These are phyloP conservation scores for Aphis gossypii DNA, from an alignment of 1,140 invertebrate genomes.

Conservation along the genomic window DNA sequence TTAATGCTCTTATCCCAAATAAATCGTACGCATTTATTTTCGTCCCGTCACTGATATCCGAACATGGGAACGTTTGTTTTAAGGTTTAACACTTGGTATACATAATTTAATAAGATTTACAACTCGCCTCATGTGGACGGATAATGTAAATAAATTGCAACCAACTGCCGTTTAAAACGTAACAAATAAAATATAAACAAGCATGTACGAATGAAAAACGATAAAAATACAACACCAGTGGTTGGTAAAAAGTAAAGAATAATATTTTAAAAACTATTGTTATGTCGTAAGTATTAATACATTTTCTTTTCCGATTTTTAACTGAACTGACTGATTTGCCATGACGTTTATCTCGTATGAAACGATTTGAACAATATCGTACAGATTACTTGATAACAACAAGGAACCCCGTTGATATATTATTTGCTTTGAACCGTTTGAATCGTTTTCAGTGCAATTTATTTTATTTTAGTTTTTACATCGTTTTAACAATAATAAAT, in stretches of 20 bases:
- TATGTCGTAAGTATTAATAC: neutral
- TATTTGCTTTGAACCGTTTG: neutral
- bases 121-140: neutral
- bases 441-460: neutral
- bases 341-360: neutral
- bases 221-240: neutral
- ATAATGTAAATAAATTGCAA: neutral
- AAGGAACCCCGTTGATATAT: neutral
- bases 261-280: neutral
- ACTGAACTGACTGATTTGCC: neutral
- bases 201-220: neutral
- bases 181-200: neutral
- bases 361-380: neutral
- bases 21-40: neutral
- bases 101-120: constrained; percentile 10
- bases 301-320: neutral
- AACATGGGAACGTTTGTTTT: neutral
- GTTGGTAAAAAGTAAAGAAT: neutral
- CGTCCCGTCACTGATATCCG: neutral
- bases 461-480: neutral
- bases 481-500: neutral
- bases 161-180: neutral
- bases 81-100: neutral
- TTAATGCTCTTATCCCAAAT: neutral
- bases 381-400: neutral